Evolutionary conservation across 2,113 vertebrate genomes (phyloP).

Genomic region (Rhea pennata): DNA sequence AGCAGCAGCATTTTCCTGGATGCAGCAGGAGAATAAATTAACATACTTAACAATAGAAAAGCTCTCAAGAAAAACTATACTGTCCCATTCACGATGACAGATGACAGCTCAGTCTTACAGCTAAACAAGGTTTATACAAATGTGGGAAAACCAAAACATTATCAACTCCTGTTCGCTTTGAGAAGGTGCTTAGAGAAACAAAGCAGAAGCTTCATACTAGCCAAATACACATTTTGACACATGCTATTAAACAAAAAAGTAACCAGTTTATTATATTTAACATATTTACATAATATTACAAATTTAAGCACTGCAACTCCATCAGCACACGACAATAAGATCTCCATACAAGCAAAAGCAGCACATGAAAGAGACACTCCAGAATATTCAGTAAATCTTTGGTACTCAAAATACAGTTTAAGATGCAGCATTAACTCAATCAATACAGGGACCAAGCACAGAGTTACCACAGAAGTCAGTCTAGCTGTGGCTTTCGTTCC

Average conservation of each 20-base stretch:
- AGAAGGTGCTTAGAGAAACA: background rate
- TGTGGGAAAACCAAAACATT: background rate
- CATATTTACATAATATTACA: slow-evolving; percentile 76
- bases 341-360: slow-evolving; percentile 42
- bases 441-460: slow-evolving; percentile 47
- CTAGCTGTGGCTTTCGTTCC: slow-evolving; percentile 18
- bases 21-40: background rate
- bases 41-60: background rate
- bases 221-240: background rate
- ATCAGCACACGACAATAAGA: slow-evolving; percentile 31
- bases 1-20: background rate
- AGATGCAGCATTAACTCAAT: slow-evolving; percentile 60
- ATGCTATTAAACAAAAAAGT: slow-evolving; percentile 48
- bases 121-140: background rate
- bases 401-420: slow-evolving; percentile 60
- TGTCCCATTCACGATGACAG: background rate
- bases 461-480: background rate
- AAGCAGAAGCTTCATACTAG: background rate
- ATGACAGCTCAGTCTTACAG: background rate
- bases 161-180: background rate
- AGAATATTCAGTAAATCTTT: slow-evolving; percentile 61
- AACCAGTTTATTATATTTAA: slow-evolving; percentile 72
- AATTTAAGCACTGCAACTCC: slow-evolving; percentile 46
- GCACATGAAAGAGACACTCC: slow-evolving; percentile 30
- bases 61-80: background rate